Conservation (phyloP, 2,113 vertebrate genomes). For the Lepus americanus region DNA sequence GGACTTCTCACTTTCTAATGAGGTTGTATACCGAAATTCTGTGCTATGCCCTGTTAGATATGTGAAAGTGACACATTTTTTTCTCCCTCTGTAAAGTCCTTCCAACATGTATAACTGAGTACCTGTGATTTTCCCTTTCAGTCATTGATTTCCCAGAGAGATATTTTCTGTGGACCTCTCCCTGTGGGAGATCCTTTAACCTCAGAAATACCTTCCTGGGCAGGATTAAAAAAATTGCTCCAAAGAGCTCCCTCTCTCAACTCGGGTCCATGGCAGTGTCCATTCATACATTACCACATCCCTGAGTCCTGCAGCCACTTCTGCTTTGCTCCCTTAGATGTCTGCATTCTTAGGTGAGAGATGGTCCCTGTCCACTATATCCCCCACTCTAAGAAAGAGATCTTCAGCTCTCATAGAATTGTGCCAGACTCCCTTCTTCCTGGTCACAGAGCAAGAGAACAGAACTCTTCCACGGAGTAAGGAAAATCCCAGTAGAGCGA, state of each 20-base stretch:
- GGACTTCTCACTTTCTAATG: not conserved
- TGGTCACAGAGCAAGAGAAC: not conserved
- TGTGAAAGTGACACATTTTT: not conserved
- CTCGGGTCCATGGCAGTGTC: not conserved
- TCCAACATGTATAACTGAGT: not conserved
- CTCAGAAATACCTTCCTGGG: not conserved
- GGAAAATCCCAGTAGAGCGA: not conserved
- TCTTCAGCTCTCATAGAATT: not conserved
- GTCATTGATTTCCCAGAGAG: not conserved
- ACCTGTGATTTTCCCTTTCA: not conserved
- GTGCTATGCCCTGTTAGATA: not conserved
- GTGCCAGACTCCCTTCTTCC: not conserved
- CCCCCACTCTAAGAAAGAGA: not conserved
- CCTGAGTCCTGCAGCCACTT: not conserved
- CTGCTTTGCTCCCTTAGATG: not conserved
- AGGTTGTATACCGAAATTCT: not conserved
- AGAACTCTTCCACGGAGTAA: not conserved
- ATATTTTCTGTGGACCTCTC: not conserved
- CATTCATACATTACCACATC: not conserved
- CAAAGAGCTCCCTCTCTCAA: not conserved
- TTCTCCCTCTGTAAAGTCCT: not conserved
- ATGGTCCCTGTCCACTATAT: not conserved
- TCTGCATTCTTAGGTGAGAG: accelerated
- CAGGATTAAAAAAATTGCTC: not conserved
- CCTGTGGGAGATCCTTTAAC: not conserved